phyloP scores from a whole-genome alignment of 2,113 vertebrate species.

The Rhinichthys klamathensis region DNA sequence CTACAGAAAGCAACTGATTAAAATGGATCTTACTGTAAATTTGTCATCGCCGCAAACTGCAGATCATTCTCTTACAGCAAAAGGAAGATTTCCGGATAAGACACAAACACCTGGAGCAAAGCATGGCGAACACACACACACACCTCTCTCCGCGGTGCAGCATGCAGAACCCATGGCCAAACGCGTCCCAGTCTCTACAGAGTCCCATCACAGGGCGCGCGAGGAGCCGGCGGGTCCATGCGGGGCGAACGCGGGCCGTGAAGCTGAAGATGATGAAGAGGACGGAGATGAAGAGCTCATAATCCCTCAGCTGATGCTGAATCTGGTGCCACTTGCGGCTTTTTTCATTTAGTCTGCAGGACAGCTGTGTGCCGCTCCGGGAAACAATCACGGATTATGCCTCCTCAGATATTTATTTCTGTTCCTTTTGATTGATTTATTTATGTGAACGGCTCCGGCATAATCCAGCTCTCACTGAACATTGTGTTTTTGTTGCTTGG shows the following conservation, averaged over 20 bases:
- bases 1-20: not conserved
- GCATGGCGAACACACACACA: constrained; percentile 52
- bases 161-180: constrained; percentile 85
- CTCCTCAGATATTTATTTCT: constrained; percentile 60
- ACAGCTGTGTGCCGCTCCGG: constrained; percentile 71
- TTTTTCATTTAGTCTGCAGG: constrained; percentile 70
- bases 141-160: constrained; percentile 82
- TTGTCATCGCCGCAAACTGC: not conserved
- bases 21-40: no score
- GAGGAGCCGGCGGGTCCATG: no score
- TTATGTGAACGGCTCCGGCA: constrained; percentile 15
- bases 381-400: constrained; percentile 78
- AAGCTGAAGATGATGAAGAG: not conserved
- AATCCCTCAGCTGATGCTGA: constrained; percentile 49
- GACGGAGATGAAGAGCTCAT: constrained; percentile 60
- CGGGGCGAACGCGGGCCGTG: no score
- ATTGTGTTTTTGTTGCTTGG: not conserved
- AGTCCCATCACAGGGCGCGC: constrained; percentile 67
- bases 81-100: not conserved
- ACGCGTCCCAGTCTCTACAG: constrained; percentile 62
- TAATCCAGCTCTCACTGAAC: constrained; percentile 30
- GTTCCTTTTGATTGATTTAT: constrained; percentile 66
- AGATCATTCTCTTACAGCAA: not conserved
- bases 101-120: not conserved
- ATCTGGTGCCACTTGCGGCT: constrained; percentile 20